These are phyloP conservation scores for Helobdella robusta DNA, from an alignment of 2,888 invertebrate genomes.

Conservation along the genomic window DNA sequence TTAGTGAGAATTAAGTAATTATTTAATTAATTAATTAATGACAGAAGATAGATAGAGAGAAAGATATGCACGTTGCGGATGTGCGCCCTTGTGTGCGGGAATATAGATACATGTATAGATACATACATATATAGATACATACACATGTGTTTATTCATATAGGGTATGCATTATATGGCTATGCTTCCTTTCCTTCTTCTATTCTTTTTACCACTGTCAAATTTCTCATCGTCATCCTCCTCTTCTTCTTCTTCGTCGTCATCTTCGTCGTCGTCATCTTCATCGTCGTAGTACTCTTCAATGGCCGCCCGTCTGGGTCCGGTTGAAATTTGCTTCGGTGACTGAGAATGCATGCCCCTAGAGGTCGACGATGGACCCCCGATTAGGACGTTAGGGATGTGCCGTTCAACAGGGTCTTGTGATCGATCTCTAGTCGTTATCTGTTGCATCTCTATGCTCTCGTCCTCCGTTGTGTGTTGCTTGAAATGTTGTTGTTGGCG, in stretches of 20 bases:
- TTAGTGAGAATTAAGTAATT: no score
- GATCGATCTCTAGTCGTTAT: no score
- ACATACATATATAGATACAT: not conserved
- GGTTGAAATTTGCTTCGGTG: not conserved
- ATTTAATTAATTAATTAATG: no score
- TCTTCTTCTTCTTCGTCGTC: conserved; percentile 15
- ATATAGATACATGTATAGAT: not conserved
- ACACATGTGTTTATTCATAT: not conserved
- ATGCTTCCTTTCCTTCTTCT: conserved; percentile 24
- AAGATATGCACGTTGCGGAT: no score
- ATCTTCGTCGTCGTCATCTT: conserved; percentile 19
- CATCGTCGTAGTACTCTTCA: conserved; percentile 25
- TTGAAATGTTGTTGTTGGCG: no score
- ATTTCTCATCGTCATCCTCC: conserved; percentile 11
- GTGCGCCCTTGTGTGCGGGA: not conserved
- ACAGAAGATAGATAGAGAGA: not conserved
- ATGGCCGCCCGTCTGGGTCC: conserved; percentile 15
- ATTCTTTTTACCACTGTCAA: not conserved
- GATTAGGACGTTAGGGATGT: not conserved
- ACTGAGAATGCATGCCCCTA: not conserved
- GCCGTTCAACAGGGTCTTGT: no score
- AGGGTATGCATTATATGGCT: conserved; percentile 21
- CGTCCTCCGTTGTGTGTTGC: conserved; percentile 10
- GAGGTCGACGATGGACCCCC: not conserved
- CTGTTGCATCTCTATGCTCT: conserved; percentile 16